Evolutionary conservation across 53 echinoderm and acorn worm species (phyloP).

Genomic region (Patiria pectinifera): DNA sequence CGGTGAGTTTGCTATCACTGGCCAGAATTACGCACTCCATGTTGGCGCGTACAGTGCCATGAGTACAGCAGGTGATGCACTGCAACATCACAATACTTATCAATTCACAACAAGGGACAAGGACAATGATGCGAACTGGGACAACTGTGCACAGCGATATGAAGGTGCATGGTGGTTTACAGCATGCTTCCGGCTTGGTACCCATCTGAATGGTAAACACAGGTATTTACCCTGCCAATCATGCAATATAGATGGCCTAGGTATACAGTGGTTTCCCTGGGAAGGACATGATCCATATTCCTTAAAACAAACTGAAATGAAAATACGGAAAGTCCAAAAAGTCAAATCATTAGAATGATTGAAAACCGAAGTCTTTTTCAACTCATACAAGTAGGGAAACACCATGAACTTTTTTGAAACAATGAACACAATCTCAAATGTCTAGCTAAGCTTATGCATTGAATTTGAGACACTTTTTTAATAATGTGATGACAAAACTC

Average conservation of each 20-base stretch:
- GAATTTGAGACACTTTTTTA: no score
- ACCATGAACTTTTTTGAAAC: no score
- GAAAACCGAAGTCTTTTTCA: no score
- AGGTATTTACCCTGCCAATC: no score
- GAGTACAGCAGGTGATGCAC: slow-evolving; percentile 6
- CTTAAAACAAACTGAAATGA: no score
- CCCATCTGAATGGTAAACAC: slow-evolving; percentile 5
- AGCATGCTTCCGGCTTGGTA: not conserved
- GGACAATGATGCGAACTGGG: not conserved
- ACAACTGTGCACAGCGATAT: not conserved
- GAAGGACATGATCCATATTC: no score
- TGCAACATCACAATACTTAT: not conserved
- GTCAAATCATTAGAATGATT: not conserved
- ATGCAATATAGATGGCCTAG: not conserved
- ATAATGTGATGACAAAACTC: no score
- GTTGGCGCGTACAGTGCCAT: not conserved
- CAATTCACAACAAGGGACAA: slow-evolving; percentile 8
- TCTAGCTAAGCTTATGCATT: no score
- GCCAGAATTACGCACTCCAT: slow-evolving; percentile 11
- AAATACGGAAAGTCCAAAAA: not conserved
- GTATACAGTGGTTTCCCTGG: not conserved
- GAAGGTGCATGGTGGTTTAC: slow-evolving; percentile 26
- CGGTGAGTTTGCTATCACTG: not conserved
- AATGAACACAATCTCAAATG: no score
- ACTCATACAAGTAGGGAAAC: no score